Evolutionary conservation across 2,888 invertebrate species (phyloP).

Genomic region (Troides helena): DNA sequence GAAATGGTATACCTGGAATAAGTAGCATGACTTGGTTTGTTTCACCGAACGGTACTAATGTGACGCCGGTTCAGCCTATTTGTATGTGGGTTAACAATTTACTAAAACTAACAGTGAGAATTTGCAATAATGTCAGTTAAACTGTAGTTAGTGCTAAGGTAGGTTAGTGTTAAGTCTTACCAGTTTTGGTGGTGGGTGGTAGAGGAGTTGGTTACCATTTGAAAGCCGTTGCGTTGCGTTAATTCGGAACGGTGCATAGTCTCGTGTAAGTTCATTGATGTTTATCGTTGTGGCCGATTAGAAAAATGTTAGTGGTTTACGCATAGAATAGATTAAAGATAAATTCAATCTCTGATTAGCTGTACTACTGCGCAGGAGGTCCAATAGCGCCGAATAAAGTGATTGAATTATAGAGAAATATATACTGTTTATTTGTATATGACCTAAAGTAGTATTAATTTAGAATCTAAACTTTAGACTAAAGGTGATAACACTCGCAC

Average conservation of each 20-base stretch:
- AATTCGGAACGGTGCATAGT: slow-evolving; percentile 10
- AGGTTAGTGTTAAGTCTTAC: slow-evolving; percentile 21
- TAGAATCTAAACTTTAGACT: no score
- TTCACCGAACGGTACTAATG: no score
- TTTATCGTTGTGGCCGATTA: slow-evolving; percentile 17
- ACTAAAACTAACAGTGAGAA: slow-evolving; percentile 60
- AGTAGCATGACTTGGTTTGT: no score
- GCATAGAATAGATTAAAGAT: slow-evolving; percentile 13
- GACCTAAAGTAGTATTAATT: slow-evolving; percentile 16
- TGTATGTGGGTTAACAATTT: slow-evolving; percentile 18
- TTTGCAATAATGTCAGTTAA: slow-evolving; percentile 67
- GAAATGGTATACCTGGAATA: no score
- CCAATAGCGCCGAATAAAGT: slow-evolving; percentile 3
- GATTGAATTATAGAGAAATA: slow-evolving; percentile 3
- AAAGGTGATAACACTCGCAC: no score
- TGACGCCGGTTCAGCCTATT: neutral
- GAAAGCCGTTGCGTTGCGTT: slow-evolving; percentile 8
- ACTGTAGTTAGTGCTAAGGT: slow-evolving; percentile 43
- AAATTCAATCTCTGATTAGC: slow-evolving; percentile 7
- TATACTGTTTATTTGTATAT: slow-evolving; percentile 23
- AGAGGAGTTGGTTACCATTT: slow-evolving; percentile 24
- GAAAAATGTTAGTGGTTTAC: slow-evolving; percentile 18
- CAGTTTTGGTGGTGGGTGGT: neutral
- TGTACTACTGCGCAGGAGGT: slow-evolving; percentile 18
- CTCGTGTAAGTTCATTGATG: slow-evolving; percentile 16